Base-by-base conservation (phyloP, 2,113 vertebrate species). In the Anhinga rufa region DNA sequence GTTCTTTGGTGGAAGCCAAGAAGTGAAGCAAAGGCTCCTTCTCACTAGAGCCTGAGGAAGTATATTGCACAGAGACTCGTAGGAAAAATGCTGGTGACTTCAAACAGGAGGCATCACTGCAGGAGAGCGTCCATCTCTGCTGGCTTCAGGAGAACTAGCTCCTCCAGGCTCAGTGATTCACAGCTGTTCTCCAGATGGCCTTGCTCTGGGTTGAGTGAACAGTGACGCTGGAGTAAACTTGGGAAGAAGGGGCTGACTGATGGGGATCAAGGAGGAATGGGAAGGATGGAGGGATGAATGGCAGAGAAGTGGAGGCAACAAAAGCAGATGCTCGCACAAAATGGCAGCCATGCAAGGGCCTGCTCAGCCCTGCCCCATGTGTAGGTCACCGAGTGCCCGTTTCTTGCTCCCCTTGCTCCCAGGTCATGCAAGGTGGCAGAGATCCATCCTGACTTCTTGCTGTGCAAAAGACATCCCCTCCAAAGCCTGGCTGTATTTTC, bases 151-250 rank as follows among this genome's bases (percentile, higher is more conserved):
- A 97, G 96, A 97, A 97, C 94, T 25, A 57, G 96, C 96, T 96
- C 95, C 92, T 97, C 96, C 75, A 24, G 93, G 87, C 82, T 72
- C 44, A 32, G 95, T 51, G 95, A 97, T 97, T 97, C 97, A 98
- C 77, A 96, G 95, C 96, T 62, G 89, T 96, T 96, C 96, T 96
- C 95, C 62, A 0, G 76, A 13, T 26, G 72, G 84, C 69, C 89
- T 72, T 62, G 94, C 89, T 95, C 92, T 20, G 91, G 81, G 82
- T 77, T 58, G 81, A 31, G 95, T 11, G 74, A 71, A 32, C 82
- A 87, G 85, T 72, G 94, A 88, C 0, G 22, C 72, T 29, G 55
- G 24, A 46, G 72, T 14, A 13, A 64, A 54, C 51, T 46, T 9
- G 7, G 91, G 84, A 72, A 72, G 38, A 44, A 77, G n/a, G 48